Evolutionary conservation across 2,113 vertebrate species (phyloP), one percentile per base, ranked within the genome.

Genomic region (Dryoscopus gambensis): DNA sequence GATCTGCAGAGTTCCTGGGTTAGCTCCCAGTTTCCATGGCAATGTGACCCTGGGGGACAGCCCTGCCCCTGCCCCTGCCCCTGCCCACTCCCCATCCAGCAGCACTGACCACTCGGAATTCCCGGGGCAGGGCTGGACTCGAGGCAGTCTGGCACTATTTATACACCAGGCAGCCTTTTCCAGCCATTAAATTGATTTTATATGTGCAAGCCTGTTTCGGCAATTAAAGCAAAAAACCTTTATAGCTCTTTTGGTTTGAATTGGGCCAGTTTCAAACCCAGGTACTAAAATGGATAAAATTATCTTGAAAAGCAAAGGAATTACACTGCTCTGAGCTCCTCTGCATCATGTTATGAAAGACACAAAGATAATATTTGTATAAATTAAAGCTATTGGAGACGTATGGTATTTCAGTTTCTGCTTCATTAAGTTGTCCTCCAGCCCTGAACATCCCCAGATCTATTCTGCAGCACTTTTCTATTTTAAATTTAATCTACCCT

Each of bases 311-410:
- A 86, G 94, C 71, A 88, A 84, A 95, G 86, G 77, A 96, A 87
- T 93, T 94, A 63, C 80, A 64, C 81, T 68, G 71, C 78, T 94
- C 75, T 83, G 75, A 90, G 90, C 81, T 93, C 50, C 50, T 96
- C 87, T 88, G 92, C 87, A 95, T 95, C 90, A 28, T 89, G 84
- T 94, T 97, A 87, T 96, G 96, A 96, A 97, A 94, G 95, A 96
- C 85, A 95, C 81, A 96, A 97, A 90, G 93, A 96, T 97, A 97
- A 97, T 97, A 97, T 97, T 97, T 97, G 96, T 95, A 94, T 97
- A 97, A 97, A 97, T 97, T 97, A 97, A 96, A 97, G 94, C 93
- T 97, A 95, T 97, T 97, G 95, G 95, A 94, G 93, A 96, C 10
- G 74, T 95, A 94, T 93, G 92, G 87, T 93, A 96, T 97, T 97